Evolutionary conservation across 2,888 invertebrate genomes (phyloP).

Genomic region (Tetanocera ferruginea): DNA sequence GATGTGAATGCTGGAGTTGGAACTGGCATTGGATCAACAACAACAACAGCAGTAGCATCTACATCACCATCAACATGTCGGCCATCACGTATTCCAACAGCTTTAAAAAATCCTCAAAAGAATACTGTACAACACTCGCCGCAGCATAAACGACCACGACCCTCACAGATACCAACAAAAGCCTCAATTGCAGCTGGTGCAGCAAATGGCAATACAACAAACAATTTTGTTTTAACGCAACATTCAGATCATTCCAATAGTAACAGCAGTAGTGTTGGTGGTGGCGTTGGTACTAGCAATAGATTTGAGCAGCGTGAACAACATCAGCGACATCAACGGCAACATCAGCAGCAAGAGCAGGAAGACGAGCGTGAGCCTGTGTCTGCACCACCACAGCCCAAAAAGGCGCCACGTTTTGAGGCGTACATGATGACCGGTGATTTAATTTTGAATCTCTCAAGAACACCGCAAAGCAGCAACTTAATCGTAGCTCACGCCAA

Average conservation of each 20-base stretch:
- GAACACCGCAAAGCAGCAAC: constrained; percentile 79
- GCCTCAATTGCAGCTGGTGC: constrained; percentile 53
- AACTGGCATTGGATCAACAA: constrained; percentile 39
- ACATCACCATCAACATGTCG: constrained; percentile 67
- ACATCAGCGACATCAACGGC: constrained; percentile 44
- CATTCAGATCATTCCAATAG: constrained; percentile 60
- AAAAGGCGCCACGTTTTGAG: constrained; percentile 78
- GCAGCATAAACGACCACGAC: constrained; percentile 66
- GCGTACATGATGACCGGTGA: constrained; percentile 99
- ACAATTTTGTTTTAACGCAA: constrained; percentile 28
- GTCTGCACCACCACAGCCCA: constrained; percentile 66
- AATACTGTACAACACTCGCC: constrained; percentile 66
- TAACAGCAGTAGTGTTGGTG: constrained; percentile 54
- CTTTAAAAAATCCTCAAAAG: constrained; percentile 64
- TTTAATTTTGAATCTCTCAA: constrained; percentile 91
- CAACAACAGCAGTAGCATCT: constrained; percentile 43
- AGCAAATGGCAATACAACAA: constrained; percentile 45
- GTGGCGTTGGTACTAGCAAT: constrained; percentile 45
- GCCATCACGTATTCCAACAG: constrained; percentile 74
- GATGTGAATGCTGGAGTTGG: constrained; percentile 49
- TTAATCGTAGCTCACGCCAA: constrained; percentile 73
- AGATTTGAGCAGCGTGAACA: constrained; percentile 48
- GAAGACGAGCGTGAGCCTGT: constrained; percentile 58
- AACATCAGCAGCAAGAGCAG: constrained; percentile 42
- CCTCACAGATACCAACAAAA: constrained; percentile 69